Evolutionary conservation across 1,140 invertebrate species (phyloP).

Genomic region (Musca domestica): DNA sequence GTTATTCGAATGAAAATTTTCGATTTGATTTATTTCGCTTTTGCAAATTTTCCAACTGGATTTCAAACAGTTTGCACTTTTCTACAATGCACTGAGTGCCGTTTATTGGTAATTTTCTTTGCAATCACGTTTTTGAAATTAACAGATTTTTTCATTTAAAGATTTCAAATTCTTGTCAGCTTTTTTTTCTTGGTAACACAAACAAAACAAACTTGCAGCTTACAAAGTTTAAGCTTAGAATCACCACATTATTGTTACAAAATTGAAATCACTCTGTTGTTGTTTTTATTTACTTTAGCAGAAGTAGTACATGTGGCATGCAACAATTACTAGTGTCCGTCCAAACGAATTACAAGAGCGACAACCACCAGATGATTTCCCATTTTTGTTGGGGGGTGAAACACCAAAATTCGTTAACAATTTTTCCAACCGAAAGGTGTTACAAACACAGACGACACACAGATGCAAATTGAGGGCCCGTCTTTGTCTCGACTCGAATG

Average conservation of each 20-base stretch:
- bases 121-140: conserved; percentile 36
- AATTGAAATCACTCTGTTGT: too few species aligned
- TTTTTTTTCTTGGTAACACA: conserved; percentile 30
- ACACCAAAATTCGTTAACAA: too few species aligned
- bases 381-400: too few species aligned
- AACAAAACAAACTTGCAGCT: conserved; percentile 7
- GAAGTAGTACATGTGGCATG: neutral
- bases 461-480: neutral
- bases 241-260: too few species aligned
- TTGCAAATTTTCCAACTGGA: neutral
- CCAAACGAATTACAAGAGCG: neutral
- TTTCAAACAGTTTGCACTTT: neutral
- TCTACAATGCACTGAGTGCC: neutral
- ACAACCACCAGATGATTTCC: too few species aligned
- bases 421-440: too few species aligned
- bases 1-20: neutral
- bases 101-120: conserved; percentile 18
- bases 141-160: conserved; percentile 34
- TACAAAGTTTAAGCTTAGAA: neutral
- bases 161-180: conserved; percentile 15
- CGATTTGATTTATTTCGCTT: neutral
- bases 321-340: neutral
- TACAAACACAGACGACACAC: too few species aligned
- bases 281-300: too few species aligned
- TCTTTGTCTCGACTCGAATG: neutral